Evolutionary conservation across 1,140 invertebrate species (phyloP).

Genomic region (Pogonomyrmex californicus): DNA sequence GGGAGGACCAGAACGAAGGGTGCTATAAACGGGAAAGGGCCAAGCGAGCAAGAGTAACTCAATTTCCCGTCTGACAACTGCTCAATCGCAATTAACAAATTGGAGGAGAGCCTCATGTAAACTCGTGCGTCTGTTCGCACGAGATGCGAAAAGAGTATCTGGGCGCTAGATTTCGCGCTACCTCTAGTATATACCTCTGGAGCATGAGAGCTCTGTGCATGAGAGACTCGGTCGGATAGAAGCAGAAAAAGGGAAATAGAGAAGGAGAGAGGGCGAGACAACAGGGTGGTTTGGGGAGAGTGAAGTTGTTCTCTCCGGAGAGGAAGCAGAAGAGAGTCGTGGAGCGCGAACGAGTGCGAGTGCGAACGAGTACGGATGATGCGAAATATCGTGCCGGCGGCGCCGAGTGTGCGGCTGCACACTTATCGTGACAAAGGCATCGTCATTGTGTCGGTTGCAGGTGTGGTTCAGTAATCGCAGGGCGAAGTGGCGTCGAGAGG

Average conservation of each 20-base stretch:
- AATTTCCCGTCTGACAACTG: conserved; percentile 81
- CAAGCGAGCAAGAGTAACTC: conserved; percentile 79
- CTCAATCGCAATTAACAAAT: conserved; percentile 83
- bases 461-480: conserved; percentile 99
- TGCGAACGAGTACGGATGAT: conserved; percentile 73
- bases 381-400: conserved; percentile 65
- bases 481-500: conserved; percentile 99
- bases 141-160: conserved; percentile 61
- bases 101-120: conserved; percentile 66
- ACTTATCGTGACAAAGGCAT: conserved; percentile 76
- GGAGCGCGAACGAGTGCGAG: conserved; percentile 62
- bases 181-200: neutral
- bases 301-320: conserved; percentile 15
- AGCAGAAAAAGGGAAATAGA: conserved; percentile 54
- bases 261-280: conserved; percentile 30
- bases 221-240: conserved; percentile 7
- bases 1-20: conserved; percentile 35
- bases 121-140: conserved; percentile 44
- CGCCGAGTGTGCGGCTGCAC: conserved; percentile 69
- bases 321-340: conserved; percentile 55
- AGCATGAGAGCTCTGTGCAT: too few species aligned
- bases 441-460: conserved; percentile 87
- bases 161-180: conserved; percentile 60
- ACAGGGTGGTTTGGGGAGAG: conserved; percentile 5
- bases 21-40: neutral